A percentile compares a stretch with the other conserved stretches of the same genome.
Conservation (phyloP, 2,888 invertebrate species). For the Pantelozetes paolii region DNA sequence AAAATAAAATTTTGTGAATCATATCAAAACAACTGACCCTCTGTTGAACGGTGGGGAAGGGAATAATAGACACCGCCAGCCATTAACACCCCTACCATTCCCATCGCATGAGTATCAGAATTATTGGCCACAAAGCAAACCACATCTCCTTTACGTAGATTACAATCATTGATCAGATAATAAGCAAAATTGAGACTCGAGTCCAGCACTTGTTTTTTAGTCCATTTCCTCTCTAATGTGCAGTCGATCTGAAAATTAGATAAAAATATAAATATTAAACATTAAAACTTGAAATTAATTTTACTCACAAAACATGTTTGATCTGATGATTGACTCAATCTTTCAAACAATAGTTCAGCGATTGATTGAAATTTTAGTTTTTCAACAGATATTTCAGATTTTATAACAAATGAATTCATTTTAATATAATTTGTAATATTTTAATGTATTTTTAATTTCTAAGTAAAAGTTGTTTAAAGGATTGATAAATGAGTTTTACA, state of each 20-base stretch:
- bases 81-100: not conserved
- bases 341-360: not conserved
- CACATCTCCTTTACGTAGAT: not conserved
- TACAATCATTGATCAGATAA: constrained; percentile 22
- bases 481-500: too few species aligned
- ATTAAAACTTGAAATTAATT: not conserved
- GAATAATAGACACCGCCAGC: not conserved
- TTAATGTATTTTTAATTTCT: too few species aligned
- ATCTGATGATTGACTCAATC: not conserved
- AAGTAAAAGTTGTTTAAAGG: too few species aligned
- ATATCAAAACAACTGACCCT: not conserved
- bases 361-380: not conserved
- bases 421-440: too few species aligned
- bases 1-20: too few species aligned
- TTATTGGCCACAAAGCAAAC: constrained; percentile 7
- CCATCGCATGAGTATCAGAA: constrained; percentile 2
- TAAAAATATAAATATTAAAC: not conserved
- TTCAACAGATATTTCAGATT: not conserved
- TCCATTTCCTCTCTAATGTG: not conserved
- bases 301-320: not conserved
- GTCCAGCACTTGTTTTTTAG: constrained; percentile 18
- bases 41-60: not conserved
- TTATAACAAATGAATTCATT: not conserved
- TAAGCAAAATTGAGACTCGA: constrained; percentile 25
- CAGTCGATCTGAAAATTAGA: constrained; percentile 1